A percentile compares a stretch with the other conserved stretches of the same genome.
phyloP scores from a whole-genome alignment of 2,888 invertebrate species.

The Nomada flava region DNA sequence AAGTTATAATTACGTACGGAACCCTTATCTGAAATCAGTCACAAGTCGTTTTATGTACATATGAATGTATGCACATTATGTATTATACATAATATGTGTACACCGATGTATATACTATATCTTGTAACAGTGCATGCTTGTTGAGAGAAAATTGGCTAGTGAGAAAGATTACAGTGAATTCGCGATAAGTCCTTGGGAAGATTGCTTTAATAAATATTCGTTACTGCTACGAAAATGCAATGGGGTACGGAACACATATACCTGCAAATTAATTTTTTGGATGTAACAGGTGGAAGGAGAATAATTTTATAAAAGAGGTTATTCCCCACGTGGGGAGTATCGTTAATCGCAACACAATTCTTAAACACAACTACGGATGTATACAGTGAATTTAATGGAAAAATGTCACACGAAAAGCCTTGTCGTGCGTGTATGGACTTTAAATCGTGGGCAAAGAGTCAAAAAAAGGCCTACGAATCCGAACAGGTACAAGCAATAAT shows the following conservation, averaged over 20 bases:
- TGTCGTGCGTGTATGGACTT: constrained; percentile 91
- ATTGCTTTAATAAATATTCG: constrained; percentile 3
- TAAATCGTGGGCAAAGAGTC: constrained; percentile 89
- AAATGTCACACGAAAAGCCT: constrained; percentile 83
- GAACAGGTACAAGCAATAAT: constrained; percentile 73
- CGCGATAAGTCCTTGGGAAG: neutral
- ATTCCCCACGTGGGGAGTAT: constrained; percentile 44
- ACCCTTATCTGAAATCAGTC: constrained; percentile 36
- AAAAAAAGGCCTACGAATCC: constrained; percentile 84
- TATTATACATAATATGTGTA: neutral
- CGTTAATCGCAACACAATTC: constrained; percentile 3
- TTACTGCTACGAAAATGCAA: neutral
- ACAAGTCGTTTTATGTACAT: constrained; percentile 11
- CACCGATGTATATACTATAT: neutral
- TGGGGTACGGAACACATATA: neutral
- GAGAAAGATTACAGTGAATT: constrained; percentile 6
- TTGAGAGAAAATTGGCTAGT: constrained; percentile 28
- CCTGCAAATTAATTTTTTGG: neutral
- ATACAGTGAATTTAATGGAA: constrained; percentile 15
- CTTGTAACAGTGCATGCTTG: neutral
- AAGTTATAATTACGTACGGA: constrained; percentile 23
- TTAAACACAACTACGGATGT: constrained; percentile 32
- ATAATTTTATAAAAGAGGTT: constrained; percentile 39
- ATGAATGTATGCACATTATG: neutral
- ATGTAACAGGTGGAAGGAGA: constrained; percentile 17